Conservation (phyloP, 2,113 vertebrate genomes). For the Campylorhamphus procurvoides region DNA sequence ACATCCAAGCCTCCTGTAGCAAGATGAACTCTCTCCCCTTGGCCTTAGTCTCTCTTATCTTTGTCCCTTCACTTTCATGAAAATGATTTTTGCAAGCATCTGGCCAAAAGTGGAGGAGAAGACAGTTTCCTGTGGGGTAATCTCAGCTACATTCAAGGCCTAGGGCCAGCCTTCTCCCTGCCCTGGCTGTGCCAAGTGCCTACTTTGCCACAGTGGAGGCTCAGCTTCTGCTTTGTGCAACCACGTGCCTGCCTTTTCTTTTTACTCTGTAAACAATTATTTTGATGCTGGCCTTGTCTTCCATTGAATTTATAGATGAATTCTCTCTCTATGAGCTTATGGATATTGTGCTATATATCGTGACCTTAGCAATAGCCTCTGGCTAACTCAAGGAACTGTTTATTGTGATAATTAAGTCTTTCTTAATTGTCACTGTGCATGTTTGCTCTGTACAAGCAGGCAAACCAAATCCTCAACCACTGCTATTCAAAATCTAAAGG, state of each 20-base stretch:
- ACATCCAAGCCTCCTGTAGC: not conserved
- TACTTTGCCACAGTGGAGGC: rapidly evolving
- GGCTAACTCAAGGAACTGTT: not conserved
- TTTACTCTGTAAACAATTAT: not conserved
- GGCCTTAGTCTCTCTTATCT: not conserved
- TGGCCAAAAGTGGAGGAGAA: not conserved
- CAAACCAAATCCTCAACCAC: not conserved
- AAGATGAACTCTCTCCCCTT: not conserved
- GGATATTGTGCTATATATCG: not conserved
- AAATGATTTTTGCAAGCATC: not conserved
- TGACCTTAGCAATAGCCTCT: not conserved
- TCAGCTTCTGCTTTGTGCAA: not conserved
- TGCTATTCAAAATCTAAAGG: not conserved
- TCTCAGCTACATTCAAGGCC: not conserved
- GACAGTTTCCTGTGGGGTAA: too few species aligned
- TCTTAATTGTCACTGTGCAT: not conserved
- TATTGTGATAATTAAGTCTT: not conserved
- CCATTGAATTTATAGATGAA: not conserved
- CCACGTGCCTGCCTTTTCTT: rapidly evolving
- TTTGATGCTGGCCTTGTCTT: not conserved
- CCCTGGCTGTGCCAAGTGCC: not conserved
- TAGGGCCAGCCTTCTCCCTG: not conserved
- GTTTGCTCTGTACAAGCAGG: not conserved
- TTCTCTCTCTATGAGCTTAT: not conserved
- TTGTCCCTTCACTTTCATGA: not conserved